Evolutionary conservation across 2,888 invertebrate genomes (phyloP).

Genomic region (Dugesia japonica): DNA sequence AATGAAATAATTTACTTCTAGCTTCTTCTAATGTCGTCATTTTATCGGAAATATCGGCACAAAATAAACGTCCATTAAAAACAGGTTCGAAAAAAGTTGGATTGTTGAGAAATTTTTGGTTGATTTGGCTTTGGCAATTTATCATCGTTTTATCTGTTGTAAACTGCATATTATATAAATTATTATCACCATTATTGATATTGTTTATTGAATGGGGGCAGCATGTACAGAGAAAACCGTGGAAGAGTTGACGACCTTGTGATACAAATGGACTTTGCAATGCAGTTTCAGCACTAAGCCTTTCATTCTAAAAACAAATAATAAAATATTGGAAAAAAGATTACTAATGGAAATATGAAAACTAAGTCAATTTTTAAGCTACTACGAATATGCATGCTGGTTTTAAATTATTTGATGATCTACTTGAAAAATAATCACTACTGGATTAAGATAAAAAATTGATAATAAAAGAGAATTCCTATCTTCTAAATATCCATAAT

Average conservation of each 20-base stretch:
- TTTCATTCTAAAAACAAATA: background rate
- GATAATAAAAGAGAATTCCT: no score
- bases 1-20: background rate
- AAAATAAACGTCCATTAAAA: constrained; percentile 5
- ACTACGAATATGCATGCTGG: no score
- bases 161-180: background rate
- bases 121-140: background rate
- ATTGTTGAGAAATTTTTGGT: constrained; percentile 11
- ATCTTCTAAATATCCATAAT: no score
- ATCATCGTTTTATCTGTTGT: background rate
- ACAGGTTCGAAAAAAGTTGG: background rate
- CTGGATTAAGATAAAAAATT: no score
- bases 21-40: background rate
- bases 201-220: background rate
- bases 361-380: no score
- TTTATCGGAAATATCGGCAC: constrained; percentile 12
- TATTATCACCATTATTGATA: background rate
- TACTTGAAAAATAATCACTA: no score
- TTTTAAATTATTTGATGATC: no score
- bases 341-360: no score
- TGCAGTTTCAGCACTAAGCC: background rate
- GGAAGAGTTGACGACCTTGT: constrained; percentile 1
- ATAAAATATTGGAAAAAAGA: no score
- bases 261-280: background rate
- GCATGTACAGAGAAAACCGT: background rate